Base-by-base conservation (phyloP, 2,797 vertebrate genomes). In the Crax fasciolata region DNA sequence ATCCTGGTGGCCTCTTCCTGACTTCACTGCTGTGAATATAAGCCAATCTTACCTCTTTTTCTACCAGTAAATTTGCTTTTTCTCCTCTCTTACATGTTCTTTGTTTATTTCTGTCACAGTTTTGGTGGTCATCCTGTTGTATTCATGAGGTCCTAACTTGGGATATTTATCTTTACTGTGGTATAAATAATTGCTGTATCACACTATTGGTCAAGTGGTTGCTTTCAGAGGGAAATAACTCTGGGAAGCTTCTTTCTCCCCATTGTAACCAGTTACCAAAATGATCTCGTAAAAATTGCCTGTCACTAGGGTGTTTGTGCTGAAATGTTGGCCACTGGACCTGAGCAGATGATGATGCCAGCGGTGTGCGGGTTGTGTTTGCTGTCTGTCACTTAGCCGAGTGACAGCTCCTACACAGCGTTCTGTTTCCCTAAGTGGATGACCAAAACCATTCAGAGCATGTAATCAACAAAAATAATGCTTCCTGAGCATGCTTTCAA, bases 31-130 rank as follows among this genome's bases (percentile, higher is more conserved):
- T 14, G 21, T 28, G 25, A 41, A 27, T 32, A 11, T 9, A 57
- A 65, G 27, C 27, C 11, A 7, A 5, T 5, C 13, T 51, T 52
- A 13, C 19, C 8, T 79, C 17, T 67, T 38, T 41, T 11, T 41
- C 35, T 30, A 1, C 5, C 15, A 9, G 27, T 46, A 32, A 58
- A 55, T 38, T 39, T 61, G 16, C 11, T 2, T 58, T 58, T 58
- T 3, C 14, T 8, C 8, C 10, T 3, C 0, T 6, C 25, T 13
- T 41, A 27, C 2, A 1, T 25, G 3, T 43, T 44, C 38, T 9
- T 70, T 35, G 2, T 5, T 7, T 24, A 12, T 58, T 59, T 81
- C 23, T 30, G 19, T 38, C 17, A 27, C 13, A 35, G 68, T 43
- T 32, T n/a, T 49, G 57, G 25, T 1, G 8, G 21, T 61, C 17